These are phyloP conservation scores for Hydrozoanthus gracilis DNA, from an alignment of 92 coral and sea anemone species.

Conservation along the genomic window DNA sequence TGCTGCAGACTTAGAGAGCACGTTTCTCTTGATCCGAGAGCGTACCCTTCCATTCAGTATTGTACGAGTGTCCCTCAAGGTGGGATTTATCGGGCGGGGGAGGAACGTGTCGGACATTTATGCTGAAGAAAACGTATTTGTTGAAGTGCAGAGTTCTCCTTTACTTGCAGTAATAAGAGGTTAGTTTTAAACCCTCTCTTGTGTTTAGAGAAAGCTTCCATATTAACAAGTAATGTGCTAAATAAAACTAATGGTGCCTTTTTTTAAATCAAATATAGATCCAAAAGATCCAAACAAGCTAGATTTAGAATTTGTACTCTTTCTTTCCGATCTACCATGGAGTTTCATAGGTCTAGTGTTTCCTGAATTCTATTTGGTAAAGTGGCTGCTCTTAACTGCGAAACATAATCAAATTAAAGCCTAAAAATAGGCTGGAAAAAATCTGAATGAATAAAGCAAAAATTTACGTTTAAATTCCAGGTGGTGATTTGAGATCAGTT, in stretches of 20 bases:
- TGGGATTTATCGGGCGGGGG: constrained; percentile 75
- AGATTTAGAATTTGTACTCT: too few relatives aligned
- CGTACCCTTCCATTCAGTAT: constrained; percentile 74
- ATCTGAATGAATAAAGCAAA: too few relatives aligned
- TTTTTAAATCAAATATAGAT: too few relatives aligned
- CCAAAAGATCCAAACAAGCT: too few relatives aligned
- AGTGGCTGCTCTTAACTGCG: too few relatives aligned
- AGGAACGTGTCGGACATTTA: constrained; percentile 74
- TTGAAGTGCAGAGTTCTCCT: constrained; percentile 81
- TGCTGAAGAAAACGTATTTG: constrained; percentile 70
- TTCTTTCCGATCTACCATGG: too few relatives aligned
- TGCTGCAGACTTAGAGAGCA: constrained; percentile 44
- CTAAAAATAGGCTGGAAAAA: too few relatives aligned
- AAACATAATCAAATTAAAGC: too few relatives aligned
- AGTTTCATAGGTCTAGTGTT: too few relatives aligned
- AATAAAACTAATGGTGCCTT: neutral
- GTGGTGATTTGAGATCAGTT: constrained; percentile 80
- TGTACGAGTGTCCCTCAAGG: constrained; percentile 70
- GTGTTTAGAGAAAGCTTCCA: neutral
- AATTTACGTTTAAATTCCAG: constrained; percentile 36
- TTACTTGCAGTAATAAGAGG: constrained; percentile 84
- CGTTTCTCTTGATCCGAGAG: constrained; percentile 64
- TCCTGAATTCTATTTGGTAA: too few relatives aligned
- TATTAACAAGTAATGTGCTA: neutral
- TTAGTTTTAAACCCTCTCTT: constrained; percentile 2